Conservation (phyloP, 2,113 vertebrate genomes). For the Fregetta grallaria region DNA sequence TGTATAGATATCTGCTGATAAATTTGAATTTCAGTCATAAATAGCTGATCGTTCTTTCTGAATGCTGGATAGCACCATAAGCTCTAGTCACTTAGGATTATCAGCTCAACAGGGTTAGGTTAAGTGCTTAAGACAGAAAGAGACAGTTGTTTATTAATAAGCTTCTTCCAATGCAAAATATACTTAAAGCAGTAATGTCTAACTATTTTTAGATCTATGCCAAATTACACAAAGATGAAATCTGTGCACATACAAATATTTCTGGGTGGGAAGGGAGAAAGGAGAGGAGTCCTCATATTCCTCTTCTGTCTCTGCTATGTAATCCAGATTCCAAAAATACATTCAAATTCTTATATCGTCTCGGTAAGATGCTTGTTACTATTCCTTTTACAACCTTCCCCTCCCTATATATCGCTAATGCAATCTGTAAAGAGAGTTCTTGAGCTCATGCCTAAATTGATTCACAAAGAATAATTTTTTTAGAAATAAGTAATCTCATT, state of each 20-base stretch:
- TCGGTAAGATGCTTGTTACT: neutral
- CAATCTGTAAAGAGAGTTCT: neutral
- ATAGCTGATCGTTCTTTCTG: neutral
- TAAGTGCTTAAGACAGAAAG: neutral
- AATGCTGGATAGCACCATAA: neutral
- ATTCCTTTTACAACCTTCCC: neutral
- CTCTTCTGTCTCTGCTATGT: neutral
- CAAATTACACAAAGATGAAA: neutral
- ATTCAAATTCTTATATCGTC: neutral
- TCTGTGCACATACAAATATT: neutral
- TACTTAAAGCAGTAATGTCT: neutral
- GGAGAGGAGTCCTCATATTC: neutral
- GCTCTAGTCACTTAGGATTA: neutral
- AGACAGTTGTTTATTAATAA: neutral
- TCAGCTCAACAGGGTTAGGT: neutral
- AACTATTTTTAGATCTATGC: neutral
- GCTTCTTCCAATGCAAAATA: neutral
- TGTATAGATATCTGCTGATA: neutral
- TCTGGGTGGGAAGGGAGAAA: neutral
- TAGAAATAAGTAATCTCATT: slow-evolving; percentile 12
- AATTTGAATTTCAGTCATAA: neutral
- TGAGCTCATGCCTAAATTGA: slow-evolving; percentile 10
- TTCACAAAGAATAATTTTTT: neutral
- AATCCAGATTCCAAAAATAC: neutral
- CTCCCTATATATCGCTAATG: neutral